Percentiles rank a stretch among this genome's conserved stretches.
Conservation (phyloP, 2,888 invertebrate species). For the Neuroscelio doddi region DNA sequence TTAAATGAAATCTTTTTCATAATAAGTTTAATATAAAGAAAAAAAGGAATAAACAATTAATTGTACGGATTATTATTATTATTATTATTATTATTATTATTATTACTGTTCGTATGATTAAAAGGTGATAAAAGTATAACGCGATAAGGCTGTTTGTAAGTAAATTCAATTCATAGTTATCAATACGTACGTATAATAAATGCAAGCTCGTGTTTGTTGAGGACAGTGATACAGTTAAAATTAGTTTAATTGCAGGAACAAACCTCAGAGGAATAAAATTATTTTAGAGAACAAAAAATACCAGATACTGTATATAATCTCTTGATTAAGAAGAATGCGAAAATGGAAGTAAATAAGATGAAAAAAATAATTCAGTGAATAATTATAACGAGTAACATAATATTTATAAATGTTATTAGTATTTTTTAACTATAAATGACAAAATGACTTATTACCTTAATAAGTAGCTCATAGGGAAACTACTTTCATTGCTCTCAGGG, state of each 20-base stretch:
- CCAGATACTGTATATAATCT: slow-evolving; percentile 57
- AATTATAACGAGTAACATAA: slow-evolving; percentile 64
- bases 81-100: slow-evolving; percentile 22
- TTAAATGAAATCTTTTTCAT: slow-evolving; percentile 34
- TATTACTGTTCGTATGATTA: slow-evolving; percentile 18
- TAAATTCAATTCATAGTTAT: slow-evolving; percentile 52
- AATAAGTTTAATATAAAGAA: slow-evolving; percentile 28
- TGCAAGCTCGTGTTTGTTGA: slow-evolving; percentile 49
- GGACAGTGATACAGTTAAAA: slow-evolving; percentile 52
- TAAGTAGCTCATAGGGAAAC: slow-evolving; percentile 62
- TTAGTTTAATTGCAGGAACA: slow-evolving; percentile 60
- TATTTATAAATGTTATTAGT: slow-evolving; percentile 67
- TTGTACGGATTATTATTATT: slow-evolving; percentile 28
- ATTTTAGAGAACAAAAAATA: slow-evolving; percentile 47
- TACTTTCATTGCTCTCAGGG: slow-evolving; percentile 64
- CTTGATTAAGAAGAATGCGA: slow-evolving; percentile 44
- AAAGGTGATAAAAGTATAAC: slow-evolving; percentile 39
- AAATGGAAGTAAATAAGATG: slow-evolving; percentile 32
- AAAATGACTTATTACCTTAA: slow-evolving; percentile 64
- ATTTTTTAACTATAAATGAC: slow-evolving; percentile 64
- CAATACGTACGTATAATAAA: slow-evolving; percentile 33
- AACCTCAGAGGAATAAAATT: slow-evolving; percentile 59
- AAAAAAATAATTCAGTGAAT: slow-evolving; percentile 49
- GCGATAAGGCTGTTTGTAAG: slow-evolving; percentile 20
- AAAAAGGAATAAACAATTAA: slow-evolving; percentile 27